A percentile compares a stretch with the other conserved stretches of the same genome.
Conservation (phyloP, 2,113 vertebrate genomes). For the Chauna torquata region DNA sequence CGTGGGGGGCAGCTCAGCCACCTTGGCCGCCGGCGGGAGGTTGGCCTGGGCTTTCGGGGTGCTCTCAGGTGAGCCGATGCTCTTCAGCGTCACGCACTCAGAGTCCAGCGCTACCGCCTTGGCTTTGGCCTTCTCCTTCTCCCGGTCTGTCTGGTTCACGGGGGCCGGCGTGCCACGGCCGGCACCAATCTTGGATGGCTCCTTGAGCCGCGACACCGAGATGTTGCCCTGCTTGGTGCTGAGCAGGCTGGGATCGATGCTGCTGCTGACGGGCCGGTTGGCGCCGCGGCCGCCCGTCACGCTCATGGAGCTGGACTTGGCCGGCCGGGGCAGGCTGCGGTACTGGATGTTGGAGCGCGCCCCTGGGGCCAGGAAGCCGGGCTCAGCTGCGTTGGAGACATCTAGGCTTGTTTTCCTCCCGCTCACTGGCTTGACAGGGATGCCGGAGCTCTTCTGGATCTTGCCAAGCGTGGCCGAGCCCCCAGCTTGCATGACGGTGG, state of each 20-base stretch:
- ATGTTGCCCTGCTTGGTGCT: slow-evolving; percentile 78
- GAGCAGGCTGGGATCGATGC: slow-evolving; percentile 85
- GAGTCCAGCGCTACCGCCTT: slow-evolving; percentile 90
- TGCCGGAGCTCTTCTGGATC: slow-evolving; percentile 89
- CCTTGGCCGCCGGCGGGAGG: slow-evolving; percentile 78
- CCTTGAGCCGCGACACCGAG: slow-evolving; percentile 82
- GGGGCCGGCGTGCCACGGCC: slow-evolving; percentile 77
- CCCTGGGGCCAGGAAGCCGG: slow-evolving; percentile 87
- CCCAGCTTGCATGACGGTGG: slow-evolving; percentile 90
- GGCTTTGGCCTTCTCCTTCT: slow-evolving; percentile 94
- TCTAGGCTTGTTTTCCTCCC: slow-evolving; percentile 93
- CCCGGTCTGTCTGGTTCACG: slow-evolving; percentile 94
- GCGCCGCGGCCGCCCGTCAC: slow-evolving; percentile 81
- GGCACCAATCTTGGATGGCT: slow-evolving; percentile 78
- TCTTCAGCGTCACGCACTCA: slow-evolving; percentile 79
- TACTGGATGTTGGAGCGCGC: slow-evolving; percentile 94
- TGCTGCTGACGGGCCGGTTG: slow-evolving; percentile 86
- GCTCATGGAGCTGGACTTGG: slow-evolving; percentile 92
- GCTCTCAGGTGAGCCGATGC: slow-evolving; percentile 76
- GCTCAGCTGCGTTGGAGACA: slow-evolving; percentile 82
- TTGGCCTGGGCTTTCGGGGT: slow-evolving; percentile 81
- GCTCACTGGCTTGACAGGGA: slow-evolving; percentile 88
- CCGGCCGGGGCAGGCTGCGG: slow-evolving; percentile 93
- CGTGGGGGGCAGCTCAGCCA: slow-evolving; percentile 82
- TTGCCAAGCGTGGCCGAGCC: slow-evolving; percentile 82